Evolutionary conservation across 2,113 vertebrate species (phyloP).

Genomic region (Actinemys pallida): DNA sequence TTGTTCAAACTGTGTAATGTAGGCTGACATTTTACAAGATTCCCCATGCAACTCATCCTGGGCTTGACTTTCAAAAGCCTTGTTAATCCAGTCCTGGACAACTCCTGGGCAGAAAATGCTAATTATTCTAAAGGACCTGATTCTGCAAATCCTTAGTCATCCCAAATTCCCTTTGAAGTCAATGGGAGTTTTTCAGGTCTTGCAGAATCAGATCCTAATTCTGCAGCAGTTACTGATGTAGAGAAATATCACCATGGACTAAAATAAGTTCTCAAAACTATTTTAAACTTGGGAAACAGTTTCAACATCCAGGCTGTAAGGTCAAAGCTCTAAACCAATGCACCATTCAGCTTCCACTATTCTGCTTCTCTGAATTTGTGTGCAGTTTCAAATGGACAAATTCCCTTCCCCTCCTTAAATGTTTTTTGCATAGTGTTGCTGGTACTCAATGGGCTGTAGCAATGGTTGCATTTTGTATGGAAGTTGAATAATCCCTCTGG

Average conservation of each 20-base stretch:
- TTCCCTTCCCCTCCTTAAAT: background rate
- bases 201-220: background rate
- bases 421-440: background rate
- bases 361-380: background rate
- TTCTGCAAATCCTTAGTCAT: background rate
- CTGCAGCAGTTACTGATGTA: background rate
- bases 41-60: background rate
- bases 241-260: background rate
- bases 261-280: background rate
- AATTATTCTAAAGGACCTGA: background rate
- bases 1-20: background rate
- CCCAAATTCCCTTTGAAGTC: background rate
- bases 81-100: background rate
- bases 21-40: background rate
- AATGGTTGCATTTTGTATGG: background rate
- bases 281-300: conserved; percentile 1
- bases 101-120: background rate
- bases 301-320: background rate
- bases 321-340: background rate
- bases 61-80: background rate
- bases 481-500: background rate
- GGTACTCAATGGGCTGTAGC: background rate
- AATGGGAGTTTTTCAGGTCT: background rate
- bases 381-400: background rate
- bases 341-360: rapidly evolving